Conservation (phyloP, 2,888 invertebrate genomes). For the Zootermopsis nevadensis region DNA sequence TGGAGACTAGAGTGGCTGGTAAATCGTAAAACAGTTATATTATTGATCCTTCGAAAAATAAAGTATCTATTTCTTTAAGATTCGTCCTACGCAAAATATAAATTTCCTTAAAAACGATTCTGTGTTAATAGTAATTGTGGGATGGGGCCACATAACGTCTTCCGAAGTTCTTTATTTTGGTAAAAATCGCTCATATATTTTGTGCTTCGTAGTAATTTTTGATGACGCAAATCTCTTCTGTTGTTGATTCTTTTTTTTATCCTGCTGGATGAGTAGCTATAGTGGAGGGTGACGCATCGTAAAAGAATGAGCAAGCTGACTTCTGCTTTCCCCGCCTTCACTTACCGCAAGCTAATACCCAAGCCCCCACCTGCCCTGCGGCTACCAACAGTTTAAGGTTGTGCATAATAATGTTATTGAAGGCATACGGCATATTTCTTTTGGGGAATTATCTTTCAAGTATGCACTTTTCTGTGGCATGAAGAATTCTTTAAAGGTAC, state of each 20-base stretch:
- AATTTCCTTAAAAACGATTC: neutral
- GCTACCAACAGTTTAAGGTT: neutral
- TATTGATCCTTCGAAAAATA: neutral
- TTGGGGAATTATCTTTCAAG: neutral
- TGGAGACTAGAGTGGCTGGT: neutral
- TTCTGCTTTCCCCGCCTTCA: neutral
- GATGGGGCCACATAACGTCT: neutral
- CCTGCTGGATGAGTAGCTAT: slow-evolving; percentile 6
- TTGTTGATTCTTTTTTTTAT: neutral
- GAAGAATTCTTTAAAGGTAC: neutral
- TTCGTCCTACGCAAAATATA: neutral
- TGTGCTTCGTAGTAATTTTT: slow-evolving; percentile 17
- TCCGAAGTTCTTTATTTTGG: neutral
- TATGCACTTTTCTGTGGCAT: neutral
- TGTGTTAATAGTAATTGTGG: neutral
- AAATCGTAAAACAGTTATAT: neutral
- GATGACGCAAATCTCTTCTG: slow-evolving; percentile 10
- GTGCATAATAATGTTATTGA: neutral
- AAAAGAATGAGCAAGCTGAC: slow-evolving; percentile 5
- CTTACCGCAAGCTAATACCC: slow-evolving; percentile 11
- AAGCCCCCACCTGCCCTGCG: neutral
- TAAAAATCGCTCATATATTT: neutral
- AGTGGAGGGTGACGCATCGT: slow-evolving; percentile 14
- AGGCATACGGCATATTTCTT: neutral
- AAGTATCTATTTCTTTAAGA: neutral